These are phyloP conservation scores for Leguminivora glycinivorella DNA, from an alignment of 1,140 invertebrate species.

Conservation along the genomic window DNA sequence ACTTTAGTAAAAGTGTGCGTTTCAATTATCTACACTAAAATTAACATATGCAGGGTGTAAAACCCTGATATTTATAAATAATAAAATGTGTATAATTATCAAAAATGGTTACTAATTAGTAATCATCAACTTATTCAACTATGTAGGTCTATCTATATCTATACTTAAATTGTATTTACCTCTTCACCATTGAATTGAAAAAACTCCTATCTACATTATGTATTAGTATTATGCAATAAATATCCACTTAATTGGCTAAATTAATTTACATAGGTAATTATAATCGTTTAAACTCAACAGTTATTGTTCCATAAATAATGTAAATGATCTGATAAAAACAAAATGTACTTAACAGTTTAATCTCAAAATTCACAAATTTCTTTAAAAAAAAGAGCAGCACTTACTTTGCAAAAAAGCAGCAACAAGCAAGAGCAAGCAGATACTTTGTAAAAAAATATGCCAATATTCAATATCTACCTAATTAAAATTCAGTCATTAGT, in stretches of 20 bases:
- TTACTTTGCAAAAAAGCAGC: not conserved
- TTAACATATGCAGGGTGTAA: no score
- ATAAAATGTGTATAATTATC: not conserved
- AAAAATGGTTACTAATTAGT: not conserved
- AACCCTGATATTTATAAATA: slow-evolving; percentile 1
- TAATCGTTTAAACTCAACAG: not conserved
- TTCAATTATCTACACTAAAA: no score
- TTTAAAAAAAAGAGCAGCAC: not conserved
- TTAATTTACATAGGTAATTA: not conserved
- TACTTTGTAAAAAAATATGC: not conserved
- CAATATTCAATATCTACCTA: not conserved
- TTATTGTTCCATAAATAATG: not conserved
- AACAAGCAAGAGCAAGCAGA: no score
- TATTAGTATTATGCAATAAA: not conserved
- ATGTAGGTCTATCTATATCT: no score
- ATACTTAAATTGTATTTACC: no score
- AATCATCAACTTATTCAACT: not conserved
- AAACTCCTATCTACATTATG: not conserved
- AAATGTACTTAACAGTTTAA: not conserved
- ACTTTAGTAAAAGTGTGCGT: no score
- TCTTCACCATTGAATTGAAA: no score
- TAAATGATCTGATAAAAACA: not conserved
- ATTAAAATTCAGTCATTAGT: not conserved
- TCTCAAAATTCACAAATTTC: not conserved
- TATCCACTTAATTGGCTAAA: not conserved